phyloP scores from a whole-genome alignment of 2,797 vertebrate genomes.

The Cottoperca gobio region DNA sequence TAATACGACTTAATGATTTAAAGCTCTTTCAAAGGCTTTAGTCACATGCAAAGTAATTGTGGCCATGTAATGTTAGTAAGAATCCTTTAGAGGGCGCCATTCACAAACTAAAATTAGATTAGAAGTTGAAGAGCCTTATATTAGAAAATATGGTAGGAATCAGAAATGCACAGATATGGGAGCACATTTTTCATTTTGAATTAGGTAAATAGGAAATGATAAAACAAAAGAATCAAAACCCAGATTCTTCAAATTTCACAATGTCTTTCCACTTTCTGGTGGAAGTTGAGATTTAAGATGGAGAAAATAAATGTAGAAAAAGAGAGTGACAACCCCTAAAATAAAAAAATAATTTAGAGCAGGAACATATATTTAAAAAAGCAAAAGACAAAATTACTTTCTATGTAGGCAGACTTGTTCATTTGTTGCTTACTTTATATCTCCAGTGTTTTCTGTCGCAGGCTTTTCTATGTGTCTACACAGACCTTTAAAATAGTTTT shows the following conservation, averaged over 20 bases:
- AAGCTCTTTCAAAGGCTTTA: neutral
- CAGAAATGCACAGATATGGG: neutral
- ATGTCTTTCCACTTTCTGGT: neutral
- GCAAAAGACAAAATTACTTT: too few relatives aligned
- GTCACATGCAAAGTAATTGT: accelerated
- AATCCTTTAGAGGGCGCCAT: conserved; percentile 47
- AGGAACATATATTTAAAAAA: neutral
- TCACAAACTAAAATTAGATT: neutral
- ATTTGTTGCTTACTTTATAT: too few relatives aligned
- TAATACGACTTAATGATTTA: neutral
- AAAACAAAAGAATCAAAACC: neutral
- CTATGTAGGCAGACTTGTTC: too few relatives aligned
- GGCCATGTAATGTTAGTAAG: neutral
- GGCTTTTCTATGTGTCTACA: too few relatives aligned
- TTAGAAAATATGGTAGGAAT: neutral
- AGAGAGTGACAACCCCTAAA: neutral
- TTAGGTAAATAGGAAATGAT: neutral
- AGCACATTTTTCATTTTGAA: neutral
- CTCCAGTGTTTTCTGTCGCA: too few relatives aligned
- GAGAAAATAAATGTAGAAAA: neutral
- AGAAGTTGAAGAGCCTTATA: too few relatives aligned
- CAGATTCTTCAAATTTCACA: neutral
- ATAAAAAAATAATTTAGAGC: neutral
- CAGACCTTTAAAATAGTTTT: too few relatives aligned
- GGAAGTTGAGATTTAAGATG: neutral